Evolutionary conservation across 92 coral and sea anemone species (phyloP).

Genomic region (Nematostella vectensis): DNA sequence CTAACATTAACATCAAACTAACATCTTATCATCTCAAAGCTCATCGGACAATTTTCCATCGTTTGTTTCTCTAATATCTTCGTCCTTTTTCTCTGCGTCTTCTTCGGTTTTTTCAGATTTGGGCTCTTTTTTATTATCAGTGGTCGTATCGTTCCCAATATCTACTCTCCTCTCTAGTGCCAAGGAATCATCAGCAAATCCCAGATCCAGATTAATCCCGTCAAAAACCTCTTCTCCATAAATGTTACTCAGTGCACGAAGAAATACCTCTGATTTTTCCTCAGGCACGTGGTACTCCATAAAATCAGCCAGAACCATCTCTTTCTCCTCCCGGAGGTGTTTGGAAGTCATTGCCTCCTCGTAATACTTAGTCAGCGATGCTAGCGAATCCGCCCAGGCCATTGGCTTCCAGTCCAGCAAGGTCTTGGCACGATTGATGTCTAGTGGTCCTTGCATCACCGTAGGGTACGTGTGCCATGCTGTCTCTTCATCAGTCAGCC

Average conservation of each 20-base stretch:
- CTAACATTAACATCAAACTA: too few relatives aligned
- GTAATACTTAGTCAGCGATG: conserved; percentile 44
- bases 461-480: conserved; percentile 95
- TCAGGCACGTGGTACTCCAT: conserved; percentile 79
- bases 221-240: conserved; percentile 77
- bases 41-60: too few relatives aligned
- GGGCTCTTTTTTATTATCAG: too few relatives aligned
- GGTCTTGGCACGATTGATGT: conserved; percentile 60
- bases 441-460: conserved; percentile 82
- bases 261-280: conserved; percentile 42
- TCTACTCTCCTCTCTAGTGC: conserved; percentile 46
- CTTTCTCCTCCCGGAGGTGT: conserved; percentile 53
- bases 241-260: conserved; percentile 48
- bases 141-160: conserved; percentile 1
- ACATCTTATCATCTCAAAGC: too few relatives aligned
- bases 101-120: too few relatives aligned
- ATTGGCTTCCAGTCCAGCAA: conserved; percentile 81
- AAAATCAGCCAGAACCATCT: conserved; percentile 84
- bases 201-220: conserved; percentile 68
- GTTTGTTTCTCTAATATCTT: too few relatives aligned
- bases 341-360: conserved; percentile 81
- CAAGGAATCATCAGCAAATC: conserved; percentile 63
- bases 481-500: conserved; percentile 54
- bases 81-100: too few relatives aligned
- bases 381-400: conserved; percentile 69